phyloP scores from a whole-genome alignment of 2,797 vertebrate genomes.

The Naso thynnoides region DNA sequence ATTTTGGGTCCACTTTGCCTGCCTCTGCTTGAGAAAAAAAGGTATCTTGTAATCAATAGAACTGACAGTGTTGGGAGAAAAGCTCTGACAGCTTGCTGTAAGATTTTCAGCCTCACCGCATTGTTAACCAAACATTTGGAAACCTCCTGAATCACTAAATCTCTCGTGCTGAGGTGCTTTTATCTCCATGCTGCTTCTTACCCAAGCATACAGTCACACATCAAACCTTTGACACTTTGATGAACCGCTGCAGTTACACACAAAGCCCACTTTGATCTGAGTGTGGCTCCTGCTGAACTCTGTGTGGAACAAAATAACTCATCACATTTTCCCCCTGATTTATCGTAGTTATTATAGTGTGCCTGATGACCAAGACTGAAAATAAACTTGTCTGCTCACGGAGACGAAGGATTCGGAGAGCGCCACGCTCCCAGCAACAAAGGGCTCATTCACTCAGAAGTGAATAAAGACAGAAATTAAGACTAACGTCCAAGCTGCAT shows the following conservation, averaged over 20 bases:
- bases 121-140: not conserved
- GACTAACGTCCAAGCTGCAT: not conserved
- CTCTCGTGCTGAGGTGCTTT: not conserved
- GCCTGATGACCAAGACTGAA: conserved; percentile 20
- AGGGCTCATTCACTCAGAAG: conserved; percentile 2
- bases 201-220: too few relatives aligned
- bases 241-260: conserved; percentile 1
- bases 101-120: not conserved
- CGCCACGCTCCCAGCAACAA: not conserved
- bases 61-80: conserved; percentile 14
- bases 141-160: conserved; percentile 3
- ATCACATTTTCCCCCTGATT: conserved; percentile 11
- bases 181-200: not conserved
- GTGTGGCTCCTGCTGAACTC: conserved; percentile 16
- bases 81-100: not conserved
- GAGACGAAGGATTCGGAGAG: not conserved
- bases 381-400: conserved; percentile 17
- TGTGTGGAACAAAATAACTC: not conserved
- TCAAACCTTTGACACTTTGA: conserved; percentile 4
- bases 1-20: not conserved
- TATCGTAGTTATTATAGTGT: conserved; percentile 10
- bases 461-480: not conserved
- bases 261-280: not conserved
- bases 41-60: conserved; percentile 16
- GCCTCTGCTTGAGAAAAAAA: conserved; percentile 5